Base-by-base conservation (phyloP, 1,140 invertebrate genomes). In the Drosophila rhopaloa region DNA sequence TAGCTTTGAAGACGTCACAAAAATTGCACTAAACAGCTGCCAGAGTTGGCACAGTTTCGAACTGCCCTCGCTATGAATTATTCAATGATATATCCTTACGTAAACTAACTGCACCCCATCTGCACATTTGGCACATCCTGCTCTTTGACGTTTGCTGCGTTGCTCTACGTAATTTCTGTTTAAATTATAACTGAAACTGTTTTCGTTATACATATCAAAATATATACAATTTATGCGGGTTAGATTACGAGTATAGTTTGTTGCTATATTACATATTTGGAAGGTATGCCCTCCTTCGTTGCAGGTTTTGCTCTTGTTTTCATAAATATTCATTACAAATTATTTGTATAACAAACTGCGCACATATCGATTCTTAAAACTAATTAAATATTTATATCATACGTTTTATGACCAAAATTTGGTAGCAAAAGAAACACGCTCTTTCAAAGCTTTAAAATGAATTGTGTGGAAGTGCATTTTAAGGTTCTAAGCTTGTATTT, bases 251-350 rank as follows among this genome's bases (percentile, higher is more conserved):
- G 57, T 74, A 79, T 67, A 62, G 76, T 62, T 56, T 84, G 63
- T 72, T 73, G 74, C 75, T 83, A 83, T 83, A 62, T 79, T 83
- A 83, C 80, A 83, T 68, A 63, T 66, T 53, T 53, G 54, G 58
- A 65, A 48, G 66, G 60, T 14, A 43, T 41, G 59, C 57, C 50
- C 48, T 61, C 44, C 35, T 37, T 67, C n/a, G 46, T 50, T 44
- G 60, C 43, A 46, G 24, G 61, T 54, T 14, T 29, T 71, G 51
- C 37, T 48, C 27, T 71, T 71, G 47, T 72, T 73, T 77, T 53
- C 73, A 88, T 88, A 86, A 86, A 86, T 86, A 86, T 86, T 73
- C 76, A 88, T 86, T 88, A 86, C 83, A 88, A 86, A 86, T 83
- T 74, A 79, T 84, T 83, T 83, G 81, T 83, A 83, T 83, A 88